These are phyloP conservation scores for Scalopus aquaticus DNA, from an alignment of 2,113 vertebrate species.

Conservation along the genomic window DNA sequence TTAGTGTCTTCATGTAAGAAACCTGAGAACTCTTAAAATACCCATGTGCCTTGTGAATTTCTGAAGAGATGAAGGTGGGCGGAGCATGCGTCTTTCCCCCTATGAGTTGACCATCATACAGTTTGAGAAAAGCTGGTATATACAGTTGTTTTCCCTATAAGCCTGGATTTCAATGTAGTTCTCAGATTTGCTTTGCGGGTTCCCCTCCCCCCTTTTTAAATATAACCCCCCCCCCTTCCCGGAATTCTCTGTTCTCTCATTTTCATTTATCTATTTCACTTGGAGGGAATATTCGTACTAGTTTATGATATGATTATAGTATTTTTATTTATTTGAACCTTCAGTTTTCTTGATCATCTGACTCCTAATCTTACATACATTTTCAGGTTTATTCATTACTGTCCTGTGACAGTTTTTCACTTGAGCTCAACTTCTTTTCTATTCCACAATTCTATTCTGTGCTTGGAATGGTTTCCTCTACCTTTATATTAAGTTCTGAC, in stretches of 20 bases:
- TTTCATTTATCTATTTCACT: neutral
- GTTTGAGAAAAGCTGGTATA: neutral
- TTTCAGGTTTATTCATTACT: neutral
- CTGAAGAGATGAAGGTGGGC: neutral
- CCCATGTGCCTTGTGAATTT: neutral
- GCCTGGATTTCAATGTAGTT: neutral
- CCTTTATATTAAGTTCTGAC: neutral
- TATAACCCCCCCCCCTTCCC: neutral
- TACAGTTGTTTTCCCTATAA: neutral
- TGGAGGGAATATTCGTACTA: neutral
- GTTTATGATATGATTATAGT: slow-evolving; percentile 12
- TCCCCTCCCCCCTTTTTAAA: neutral
- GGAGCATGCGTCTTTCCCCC: neutral
- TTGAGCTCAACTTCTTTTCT: neutral
- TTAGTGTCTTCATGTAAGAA: neutral
- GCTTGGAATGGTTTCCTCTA: neutral
- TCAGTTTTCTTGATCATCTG: neutral
- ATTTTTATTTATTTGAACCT: neutral
- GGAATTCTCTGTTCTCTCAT: neutral
- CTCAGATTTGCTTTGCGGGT: neutral
- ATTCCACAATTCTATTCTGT: neutral
- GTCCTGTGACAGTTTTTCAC: neutral
- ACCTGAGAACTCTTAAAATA: neutral
- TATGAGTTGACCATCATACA: neutral
- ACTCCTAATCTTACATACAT: neutral